phyloP scores from a whole-genome alignment of 2,888 invertebrate species.

The Nebria salina region DNA sequence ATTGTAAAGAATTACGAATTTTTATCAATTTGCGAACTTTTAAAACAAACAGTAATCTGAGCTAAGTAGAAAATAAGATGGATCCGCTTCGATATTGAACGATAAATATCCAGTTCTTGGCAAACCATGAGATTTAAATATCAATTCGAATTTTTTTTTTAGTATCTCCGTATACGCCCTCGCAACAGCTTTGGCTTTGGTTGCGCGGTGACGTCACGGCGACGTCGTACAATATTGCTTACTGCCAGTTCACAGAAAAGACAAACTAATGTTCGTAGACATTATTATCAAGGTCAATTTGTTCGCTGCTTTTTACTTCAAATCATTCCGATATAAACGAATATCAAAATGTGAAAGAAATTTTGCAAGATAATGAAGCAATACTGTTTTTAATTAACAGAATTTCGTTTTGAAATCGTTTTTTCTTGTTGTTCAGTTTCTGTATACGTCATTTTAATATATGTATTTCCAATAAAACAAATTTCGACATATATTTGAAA shows the following conservation, averaged over 20 bases:
- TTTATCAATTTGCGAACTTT: background rate
- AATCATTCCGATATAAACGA: background rate
- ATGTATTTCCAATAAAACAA: background rate
- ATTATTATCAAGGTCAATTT: background rate
- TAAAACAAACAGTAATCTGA: background rate
- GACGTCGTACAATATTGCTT: slow-evolving; percentile 16
- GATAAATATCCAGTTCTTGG: background rate
- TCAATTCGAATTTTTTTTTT: background rate
- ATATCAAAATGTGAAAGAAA: background rate
- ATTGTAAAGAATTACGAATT: too few relatives aligned
- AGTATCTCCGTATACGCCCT: background rate
- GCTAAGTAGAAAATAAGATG: background rate
- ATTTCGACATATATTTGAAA: background rate
- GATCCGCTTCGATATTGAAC: background rate
- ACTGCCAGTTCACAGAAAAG: slow-evolving; percentile 18
- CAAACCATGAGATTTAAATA: background rate
- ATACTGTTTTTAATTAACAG: background rate
- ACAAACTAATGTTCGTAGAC: slow-evolving; percentile 8
- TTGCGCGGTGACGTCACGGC: slow-evolving; percentile 19
- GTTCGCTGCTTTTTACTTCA: background rate
- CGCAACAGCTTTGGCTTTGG: background rate
- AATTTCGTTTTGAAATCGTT: background rate
- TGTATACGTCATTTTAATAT: background rate
- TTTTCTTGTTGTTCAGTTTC: background rate
- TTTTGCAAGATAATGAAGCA: background rate